Conservation (phyloP, 2,797 vertebrate genomes). For the Darevskia mixta region DNA sequence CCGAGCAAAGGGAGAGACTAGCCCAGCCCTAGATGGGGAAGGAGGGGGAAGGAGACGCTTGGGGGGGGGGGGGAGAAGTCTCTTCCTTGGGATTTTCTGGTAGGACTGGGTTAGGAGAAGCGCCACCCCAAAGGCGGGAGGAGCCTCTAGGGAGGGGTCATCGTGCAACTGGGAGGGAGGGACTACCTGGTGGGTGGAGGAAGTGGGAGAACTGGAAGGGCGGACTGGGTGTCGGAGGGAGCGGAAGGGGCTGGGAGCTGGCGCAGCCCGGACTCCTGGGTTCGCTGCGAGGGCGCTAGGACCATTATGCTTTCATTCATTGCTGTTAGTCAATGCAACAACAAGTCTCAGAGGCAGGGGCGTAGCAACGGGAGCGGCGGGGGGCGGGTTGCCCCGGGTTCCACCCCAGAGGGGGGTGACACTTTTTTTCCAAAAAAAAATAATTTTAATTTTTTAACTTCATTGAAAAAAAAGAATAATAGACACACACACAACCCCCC, state of each 20-base stretch:
- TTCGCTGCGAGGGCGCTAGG: neutral
- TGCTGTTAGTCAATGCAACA: too few species aligned
- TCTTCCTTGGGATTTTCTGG: neutral
- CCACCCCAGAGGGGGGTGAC: too few species aligned
- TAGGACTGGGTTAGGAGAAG: conserved; percentile 2
- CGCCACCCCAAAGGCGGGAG: conserved; percentile 11
- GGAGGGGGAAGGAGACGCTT: neutral
- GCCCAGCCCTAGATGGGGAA: neutral
- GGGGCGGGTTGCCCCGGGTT: too few species aligned
- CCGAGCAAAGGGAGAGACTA: neutral
- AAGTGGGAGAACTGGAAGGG: neutral
- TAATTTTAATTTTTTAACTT: too few species aligned
- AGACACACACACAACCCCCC: too few species aligned
- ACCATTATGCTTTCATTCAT: too few species aligned
- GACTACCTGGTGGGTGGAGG: neutral
- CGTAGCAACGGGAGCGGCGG: too few species aligned
- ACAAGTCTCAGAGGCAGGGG: too few species aligned
- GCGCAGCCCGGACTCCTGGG: neutral
- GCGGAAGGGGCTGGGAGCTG: neutral
- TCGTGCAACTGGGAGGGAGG: too few species aligned
- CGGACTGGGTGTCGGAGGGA: too few species aligned
- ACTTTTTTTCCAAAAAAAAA: too few species aligned
- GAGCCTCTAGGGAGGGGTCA: neutral
- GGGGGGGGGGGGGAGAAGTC: neutral
- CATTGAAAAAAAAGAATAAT: too few species aligned